Conservation (phyloP, 2,113 vertebrate species). For the Pampusana beccarii region DNA sequence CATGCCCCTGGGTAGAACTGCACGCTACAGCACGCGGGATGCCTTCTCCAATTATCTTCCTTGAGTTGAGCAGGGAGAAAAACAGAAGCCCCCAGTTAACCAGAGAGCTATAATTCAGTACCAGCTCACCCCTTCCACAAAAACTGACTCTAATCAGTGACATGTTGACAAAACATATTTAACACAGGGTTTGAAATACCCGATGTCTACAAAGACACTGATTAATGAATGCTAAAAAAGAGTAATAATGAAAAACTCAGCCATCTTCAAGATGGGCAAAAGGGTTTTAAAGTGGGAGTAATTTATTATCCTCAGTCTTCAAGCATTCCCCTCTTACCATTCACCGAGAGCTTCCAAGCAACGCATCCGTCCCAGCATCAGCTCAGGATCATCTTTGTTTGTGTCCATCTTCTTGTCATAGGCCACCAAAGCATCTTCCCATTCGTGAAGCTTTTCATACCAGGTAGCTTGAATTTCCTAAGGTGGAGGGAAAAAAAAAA, state of each 20-base stretch:
- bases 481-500: neutral
- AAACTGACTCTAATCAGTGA: neutral
- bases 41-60: slow-evolving; percentile 17
- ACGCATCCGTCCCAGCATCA: slow-evolving; percentile 96
- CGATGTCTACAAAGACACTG: neutral
- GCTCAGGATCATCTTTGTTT: slow-evolving; percentile 96
- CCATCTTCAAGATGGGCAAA: neutral
- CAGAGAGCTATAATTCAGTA: neutral
- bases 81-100: neutral
- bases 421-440: slow-evolving; percentile 95
- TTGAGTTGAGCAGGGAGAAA: neutral
- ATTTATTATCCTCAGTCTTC: neutral
- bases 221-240: neutral
- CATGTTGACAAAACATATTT: neutral
- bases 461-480: slow-evolving; percentile 99
- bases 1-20: neutral
- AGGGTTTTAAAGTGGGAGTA: neutral
- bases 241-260: neutral
- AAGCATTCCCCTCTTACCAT: slow-evolving; percentile 80
- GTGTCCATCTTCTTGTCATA: slow-evolving; percentile 98
- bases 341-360: slow-evolving; percentile 96
- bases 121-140: neutral
- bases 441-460: slow-evolving; percentile 99
- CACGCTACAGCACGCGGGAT: neutral
- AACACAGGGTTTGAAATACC: neutral